Conservation (phyloP, 30 jellyfish, hydroid and myxozoan species). For the Calvadosia cruxmelitensis region DNA sequence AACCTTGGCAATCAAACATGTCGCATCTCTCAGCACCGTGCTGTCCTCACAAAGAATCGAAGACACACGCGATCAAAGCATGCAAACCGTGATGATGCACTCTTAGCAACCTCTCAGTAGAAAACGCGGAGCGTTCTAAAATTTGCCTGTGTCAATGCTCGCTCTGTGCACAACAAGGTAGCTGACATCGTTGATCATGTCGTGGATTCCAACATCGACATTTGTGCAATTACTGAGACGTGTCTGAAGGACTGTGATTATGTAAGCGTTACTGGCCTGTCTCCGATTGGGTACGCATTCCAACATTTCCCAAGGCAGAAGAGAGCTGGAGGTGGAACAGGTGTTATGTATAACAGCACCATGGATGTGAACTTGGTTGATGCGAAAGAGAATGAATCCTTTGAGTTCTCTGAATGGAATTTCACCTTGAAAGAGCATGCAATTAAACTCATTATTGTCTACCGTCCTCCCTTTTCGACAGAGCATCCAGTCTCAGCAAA, state of each 20-base stretch:
- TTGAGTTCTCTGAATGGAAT: slow-evolving; percentile 26
- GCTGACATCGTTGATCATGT: no score
- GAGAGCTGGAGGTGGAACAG: slow-evolving; percentile 21
- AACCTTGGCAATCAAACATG: no score
- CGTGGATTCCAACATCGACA: slow-evolving; percentile 8
- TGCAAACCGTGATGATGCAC: no score
- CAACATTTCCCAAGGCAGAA: slow-evolving; percentile 6
- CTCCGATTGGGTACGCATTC: slow-evolving; percentile 20
- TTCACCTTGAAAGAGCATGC: slow-evolving; percentile 2
- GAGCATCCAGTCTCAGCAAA: slow-evolving; percentile 8
- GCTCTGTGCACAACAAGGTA: no score
- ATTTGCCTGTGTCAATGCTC: no score
- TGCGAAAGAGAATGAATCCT: slow-evolving; percentile 8
- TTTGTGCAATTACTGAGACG: slow-evolving; percentile 19
- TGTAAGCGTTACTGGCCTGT: slow-evolving; percentile 4
- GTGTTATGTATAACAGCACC: slow-evolving; percentile 11
- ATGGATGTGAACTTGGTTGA: slow-evolving; percentile 5
- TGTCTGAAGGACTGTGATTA: slow-evolving; percentile 7
- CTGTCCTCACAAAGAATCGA: no score
- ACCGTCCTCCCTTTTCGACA: slow-evolving; percentile 13
- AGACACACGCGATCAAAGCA: no score
- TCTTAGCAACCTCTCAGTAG: no score
- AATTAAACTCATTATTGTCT: slow-evolving; percentile 5
- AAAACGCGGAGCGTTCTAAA: no score
- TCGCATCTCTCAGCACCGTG: no score